Base-by-base conservation (phyloP, 1,140 invertebrate genomes). In the Ganaspis sp. region DNA sequence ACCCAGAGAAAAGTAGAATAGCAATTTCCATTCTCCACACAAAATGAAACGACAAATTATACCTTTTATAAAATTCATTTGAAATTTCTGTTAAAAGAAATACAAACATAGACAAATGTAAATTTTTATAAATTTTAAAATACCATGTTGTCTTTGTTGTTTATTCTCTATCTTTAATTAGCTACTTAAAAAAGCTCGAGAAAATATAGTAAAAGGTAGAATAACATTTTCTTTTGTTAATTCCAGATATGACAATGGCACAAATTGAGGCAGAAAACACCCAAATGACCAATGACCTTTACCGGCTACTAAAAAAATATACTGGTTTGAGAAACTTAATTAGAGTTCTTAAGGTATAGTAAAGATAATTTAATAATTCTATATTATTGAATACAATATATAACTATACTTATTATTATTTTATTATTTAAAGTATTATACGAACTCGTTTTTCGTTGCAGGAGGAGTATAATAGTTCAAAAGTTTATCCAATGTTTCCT, bases 251-350 rank as follows among this genome's bases (percentile, higher is more conserved):
- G 95, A 97, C 95, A 73, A 97, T 96, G 49, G 95, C 95, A n/a
- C 96, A 97, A 90, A 97, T 98, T 81, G 96, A 97, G 88, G 93
- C 95, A 9, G 97, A 98, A 89, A 98, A 98, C 87, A 98, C 96
- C n/a, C 96, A 97, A 90, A 95, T 98, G 94, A 98, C 96, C 80
- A 98, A 98, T 88, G 97, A 98, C 87, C 92, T 98, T 64, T 98
- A 98, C 88, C 94, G 97, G 85, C 92, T 98, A 70, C 90, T 98
- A 70, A 98, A 98, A 90, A 98, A 98, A 88, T 98, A 98, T 87
- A 95, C 96, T 5, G 97, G 96, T 54, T 91, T 98, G 64, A 93
- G 97, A 87, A 96, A 96, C 89, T 93, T 98, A 75, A 97, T 98
- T 83, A 93, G 96, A 88, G 95, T 96, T 81, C 92, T 98, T 58